A percentile compares a stretch with the other conserved stretches of the same genome.
phyloP scores from a whole-genome alignment of 2,113 vertebrate species.

The Chloebia gouldiae region DNA sequence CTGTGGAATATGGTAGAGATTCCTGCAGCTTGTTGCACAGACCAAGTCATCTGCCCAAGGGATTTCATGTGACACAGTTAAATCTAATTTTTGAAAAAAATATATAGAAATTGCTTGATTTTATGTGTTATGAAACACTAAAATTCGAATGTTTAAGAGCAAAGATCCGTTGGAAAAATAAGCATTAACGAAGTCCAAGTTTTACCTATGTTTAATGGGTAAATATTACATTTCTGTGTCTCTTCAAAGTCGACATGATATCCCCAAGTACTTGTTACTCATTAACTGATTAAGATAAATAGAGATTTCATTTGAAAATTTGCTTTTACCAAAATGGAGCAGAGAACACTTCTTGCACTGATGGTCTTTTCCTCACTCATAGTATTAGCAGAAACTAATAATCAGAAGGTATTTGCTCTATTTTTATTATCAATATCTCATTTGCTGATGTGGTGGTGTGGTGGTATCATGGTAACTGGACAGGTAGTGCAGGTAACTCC shows the following conservation, averaged over 20 bases:
- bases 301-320: neutral
- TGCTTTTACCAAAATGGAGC: slow-evolving; percentile 47
- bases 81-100: neutral
- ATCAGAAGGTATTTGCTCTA: slow-evolving; percentile 53
- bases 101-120: neutral
- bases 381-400: neutral
- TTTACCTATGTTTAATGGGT: slow-evolving; percentile 12
- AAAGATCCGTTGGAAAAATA: neutral
- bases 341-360: neutral
- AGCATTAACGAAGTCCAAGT: neutral
- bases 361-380: slow-evolving; percentile 2
- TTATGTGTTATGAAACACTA: neutral
- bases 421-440: neutral
- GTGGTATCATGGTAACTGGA: rapidly evolving
- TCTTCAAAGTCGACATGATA: slow-evolving; percentile 4
- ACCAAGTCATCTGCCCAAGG: neutral
- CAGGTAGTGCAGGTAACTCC: neutral
- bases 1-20: neutral
- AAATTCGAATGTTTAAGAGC: neutral
- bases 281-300: slow-evolving; percentile 57
- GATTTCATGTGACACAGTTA: rapidly evolving
- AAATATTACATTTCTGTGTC: slow-evolving; percentile 39
- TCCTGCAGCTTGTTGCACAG: neutral
- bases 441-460: neutral
- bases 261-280: slow-evolving; percentile 17